phyloP scores from a whole-genome alignment of 2,113 vertebrate species.

The Chaetops frenatus region DNA sequence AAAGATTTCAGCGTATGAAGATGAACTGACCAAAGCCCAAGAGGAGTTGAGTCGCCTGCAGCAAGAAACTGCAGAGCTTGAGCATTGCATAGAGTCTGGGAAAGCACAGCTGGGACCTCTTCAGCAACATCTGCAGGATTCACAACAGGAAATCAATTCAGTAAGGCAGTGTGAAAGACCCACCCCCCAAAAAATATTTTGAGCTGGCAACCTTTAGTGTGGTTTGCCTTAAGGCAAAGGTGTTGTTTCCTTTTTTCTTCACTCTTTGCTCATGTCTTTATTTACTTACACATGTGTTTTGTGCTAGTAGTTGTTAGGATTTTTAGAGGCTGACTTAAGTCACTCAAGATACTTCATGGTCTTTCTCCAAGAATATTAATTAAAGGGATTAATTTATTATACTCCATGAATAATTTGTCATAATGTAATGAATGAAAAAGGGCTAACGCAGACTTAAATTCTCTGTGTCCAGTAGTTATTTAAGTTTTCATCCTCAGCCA shows the following conservation, averaged over 20 bases:
- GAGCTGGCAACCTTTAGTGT: neutral
- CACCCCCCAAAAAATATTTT: neutral
- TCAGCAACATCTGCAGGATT: constrained; percentile 86
- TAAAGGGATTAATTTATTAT: neutral
- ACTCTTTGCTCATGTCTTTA: neutral
- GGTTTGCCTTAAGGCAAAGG: neutral
- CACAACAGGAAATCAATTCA: constrained; percentile 86
- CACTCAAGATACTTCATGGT: neutral
- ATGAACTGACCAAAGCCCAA: constrained; percentile 86
- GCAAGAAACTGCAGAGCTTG: constrained; percentile 86
- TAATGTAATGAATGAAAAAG: neutral
- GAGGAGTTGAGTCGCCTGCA: constrained; percentile 88
- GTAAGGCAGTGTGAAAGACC: constrained; percentile 67
- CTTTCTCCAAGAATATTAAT: neutral
- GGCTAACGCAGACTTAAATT: neutral
- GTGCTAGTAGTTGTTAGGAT: neutral
- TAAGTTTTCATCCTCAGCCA: neutral
- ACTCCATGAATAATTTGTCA: neutral
- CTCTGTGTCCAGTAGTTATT: neutral
- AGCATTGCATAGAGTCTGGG: constrained; percentile 86
- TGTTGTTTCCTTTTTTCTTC: neutral
- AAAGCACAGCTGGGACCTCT: constrained; percentile 87
- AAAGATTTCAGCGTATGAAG: constrained; percentile 86
- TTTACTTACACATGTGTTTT: neutral
- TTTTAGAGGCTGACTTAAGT: neutral